Conservation (phyloP, 2,888 invertebrate species). For the Eupithecia tripunctaria region DNA sequence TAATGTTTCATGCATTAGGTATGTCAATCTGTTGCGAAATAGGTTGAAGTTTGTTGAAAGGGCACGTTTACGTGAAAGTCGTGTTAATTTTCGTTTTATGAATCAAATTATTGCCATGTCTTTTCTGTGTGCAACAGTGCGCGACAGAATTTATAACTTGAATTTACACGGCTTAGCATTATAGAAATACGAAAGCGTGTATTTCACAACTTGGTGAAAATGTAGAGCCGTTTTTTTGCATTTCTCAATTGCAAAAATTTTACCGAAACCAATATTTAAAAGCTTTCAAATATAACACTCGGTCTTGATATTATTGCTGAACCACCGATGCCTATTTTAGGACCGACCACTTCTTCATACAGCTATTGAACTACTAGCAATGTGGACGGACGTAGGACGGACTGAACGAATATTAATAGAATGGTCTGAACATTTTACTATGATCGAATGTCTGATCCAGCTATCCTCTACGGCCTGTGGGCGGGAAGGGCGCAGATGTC, state of each 20-base stretch:
- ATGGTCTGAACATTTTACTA: neutral
- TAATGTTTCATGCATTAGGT: neutral
- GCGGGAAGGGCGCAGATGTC: slow-evolving; percentile 73
- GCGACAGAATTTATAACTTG: neutral
- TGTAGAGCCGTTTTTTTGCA: neutral
- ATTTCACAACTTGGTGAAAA: neutral
- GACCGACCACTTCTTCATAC: neutral
- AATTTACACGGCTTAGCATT: neutral
- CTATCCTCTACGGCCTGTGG: slow-evolving; percentile 19
- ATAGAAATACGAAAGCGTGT: neutral
- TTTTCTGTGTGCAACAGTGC: neutral
- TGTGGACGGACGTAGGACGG: neutral
- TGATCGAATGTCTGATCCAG: neutral
- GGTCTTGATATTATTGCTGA: neutral
- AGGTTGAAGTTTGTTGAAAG: neutral
- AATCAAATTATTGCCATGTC: neutral
- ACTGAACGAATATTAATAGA: too few relatives aligned
- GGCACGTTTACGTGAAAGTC: neutral
- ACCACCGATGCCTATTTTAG: neutral
- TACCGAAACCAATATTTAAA: neutral
- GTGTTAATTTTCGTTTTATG: neutral
- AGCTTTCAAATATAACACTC: neutral
- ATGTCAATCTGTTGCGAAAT: neutral
- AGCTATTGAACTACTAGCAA: neutral
- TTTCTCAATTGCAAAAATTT: neutral